Percentiles rank a stretch among this genome's conserved stretches.
Conservation (phyloP, 2,797 vertebrate genomes). For the Parauchenoglanis punctatus region DNA sequence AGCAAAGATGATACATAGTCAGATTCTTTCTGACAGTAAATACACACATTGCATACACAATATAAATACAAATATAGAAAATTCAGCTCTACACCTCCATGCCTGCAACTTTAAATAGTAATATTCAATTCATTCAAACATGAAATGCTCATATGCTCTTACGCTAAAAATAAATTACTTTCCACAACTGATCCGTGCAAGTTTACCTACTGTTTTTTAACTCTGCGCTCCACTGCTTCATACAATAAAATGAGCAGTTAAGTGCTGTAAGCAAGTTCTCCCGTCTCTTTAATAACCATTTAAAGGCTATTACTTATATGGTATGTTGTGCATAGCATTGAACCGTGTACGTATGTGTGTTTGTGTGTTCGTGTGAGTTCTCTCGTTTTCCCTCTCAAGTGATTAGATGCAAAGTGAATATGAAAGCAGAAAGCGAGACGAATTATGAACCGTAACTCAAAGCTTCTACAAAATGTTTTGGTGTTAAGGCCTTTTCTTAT, state of each 20-base stretch:
- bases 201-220: constrained; percentile 1
- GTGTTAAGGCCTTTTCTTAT: constrained; percentile 29
- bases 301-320: constrained; percentile 53
- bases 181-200: constrained; percentile 8
- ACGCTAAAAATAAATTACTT: constrained; percentile 6
- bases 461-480: constrained; percentile 38
- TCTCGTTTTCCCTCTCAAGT: constrained; percentile 39
- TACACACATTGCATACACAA: not conserved
- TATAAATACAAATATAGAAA: not conserved
- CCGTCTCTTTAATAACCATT: constrained; percentile 54
- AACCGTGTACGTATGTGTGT: constrained; percentile 7
- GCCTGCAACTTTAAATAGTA: not conserved
- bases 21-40: not conserved
- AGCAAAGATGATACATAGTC: not conserved
- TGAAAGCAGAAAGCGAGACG: constrained; percentile 47
- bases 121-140: not conserved
- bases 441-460: constrained; percentile 48
- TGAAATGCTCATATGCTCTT: not conserved
- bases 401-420: constrained; percentile 52
- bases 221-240: constrained; percentile 36
- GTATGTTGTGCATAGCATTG: constrained; percentile 41
- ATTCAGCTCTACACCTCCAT: not conserved
- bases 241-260: constrained; percentile 26
- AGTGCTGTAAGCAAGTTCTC: constrained; percentile 37
- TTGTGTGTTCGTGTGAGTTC: constrained; percentile 24